Evolutionary conservation across 2,888 invertebrate species (phyloP).

Genomic region (Drosophila buzzatii): DNA sequence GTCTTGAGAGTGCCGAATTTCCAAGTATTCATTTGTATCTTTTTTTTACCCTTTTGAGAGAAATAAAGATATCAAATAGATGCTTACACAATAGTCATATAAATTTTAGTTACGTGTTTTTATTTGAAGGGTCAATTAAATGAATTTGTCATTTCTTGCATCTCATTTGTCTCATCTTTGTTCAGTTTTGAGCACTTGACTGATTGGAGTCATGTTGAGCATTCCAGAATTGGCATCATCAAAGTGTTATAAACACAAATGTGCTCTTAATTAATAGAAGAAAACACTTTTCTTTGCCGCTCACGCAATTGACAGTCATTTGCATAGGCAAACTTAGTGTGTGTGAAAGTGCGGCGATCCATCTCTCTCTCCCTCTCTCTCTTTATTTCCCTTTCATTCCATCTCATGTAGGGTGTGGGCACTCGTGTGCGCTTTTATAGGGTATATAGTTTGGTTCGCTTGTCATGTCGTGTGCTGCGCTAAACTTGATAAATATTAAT

Average conservation of each 20-base stretch:
- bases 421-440: constrained; percentile 12
- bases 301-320: constrained; percentile 72
- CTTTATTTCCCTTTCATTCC: not conserved
- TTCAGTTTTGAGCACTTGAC: constrained; percentile 24
- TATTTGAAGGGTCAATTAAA: constrained; percentile 25
- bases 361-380: not conserved
- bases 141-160: constrained; percentile 23
- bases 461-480: constrained; percentile 40
- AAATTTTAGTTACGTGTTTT: not conserved
- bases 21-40: not conserved
- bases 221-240: constrained; percentile 36
- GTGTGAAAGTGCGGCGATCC: constrained; percentile 44
- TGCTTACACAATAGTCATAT: not conserved
- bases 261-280: constrained; percentile 64
- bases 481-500: constrained; percentile 76
- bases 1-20: constrained; percentile 20
- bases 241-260: constrained; percentile 48
- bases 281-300: constrained; percentile 62
- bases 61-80: not conserved
- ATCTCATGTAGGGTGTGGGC: not conserved
- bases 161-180: constrained; percentile 13
- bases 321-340: constrained; percentile 53
- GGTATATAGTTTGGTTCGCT: constrained; percentile 17
- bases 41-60: not conserved
- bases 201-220: constrained; percentile 33